Evolutionary conservation across 2,113 vertebrate species (phyloP).

Genomic region (Gymnocephalus cernua): DNA sequence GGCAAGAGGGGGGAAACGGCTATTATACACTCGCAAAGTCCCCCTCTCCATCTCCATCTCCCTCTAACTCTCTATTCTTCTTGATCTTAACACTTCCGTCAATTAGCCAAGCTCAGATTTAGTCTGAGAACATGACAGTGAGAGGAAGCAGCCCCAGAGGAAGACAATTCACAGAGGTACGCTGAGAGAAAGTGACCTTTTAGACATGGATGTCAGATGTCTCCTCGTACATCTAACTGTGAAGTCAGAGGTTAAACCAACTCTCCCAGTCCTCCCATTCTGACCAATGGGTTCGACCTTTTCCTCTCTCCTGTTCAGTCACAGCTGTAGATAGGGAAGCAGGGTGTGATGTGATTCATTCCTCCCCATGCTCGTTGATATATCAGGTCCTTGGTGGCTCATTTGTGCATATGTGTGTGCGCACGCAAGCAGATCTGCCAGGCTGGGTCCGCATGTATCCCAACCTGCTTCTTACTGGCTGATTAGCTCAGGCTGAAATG

Average conservation of each 20-base stretch:
- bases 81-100: constrained; percentile 53
- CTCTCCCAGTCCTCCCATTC: constrained; percentile 37
- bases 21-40: constrained; percentile 59
- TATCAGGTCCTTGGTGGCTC: constrained; percentile 35
- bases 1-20: constrained; percentile 64
- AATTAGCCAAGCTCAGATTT: constrained; percentile 24
- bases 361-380: constrained; percentile 49
- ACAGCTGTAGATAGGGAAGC: constrained; percentile 47
- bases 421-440: constrained; percentile 31
- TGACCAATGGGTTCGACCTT: constrained; percentile 66
- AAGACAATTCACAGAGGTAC: constrained; percentile 9
- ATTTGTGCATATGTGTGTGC: constrained; percentile 42
- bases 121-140: neutral
- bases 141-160: neutral
- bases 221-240: constrained; percentile 49
- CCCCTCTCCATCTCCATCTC: constrained; percentile 57
- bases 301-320: constrained; percentile 31
- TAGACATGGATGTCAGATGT: constrained; percentile 50
- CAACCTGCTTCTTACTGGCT: constrained; percentile 43
- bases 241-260: constrained; percentile 70
- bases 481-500: constrained; percentile 72
- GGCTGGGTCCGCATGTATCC: constrained; percentile 36
- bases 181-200: constrained; percentile 48
- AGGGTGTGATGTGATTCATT: constrained; percentile 57
- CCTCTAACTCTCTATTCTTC: constrained; percentile 30